Percentiles rank a stretch among this genome's conserved stretches.
Conservation (phyloP, 2,113 vertebrate species). For the Plotosus lineatus region DNA sequence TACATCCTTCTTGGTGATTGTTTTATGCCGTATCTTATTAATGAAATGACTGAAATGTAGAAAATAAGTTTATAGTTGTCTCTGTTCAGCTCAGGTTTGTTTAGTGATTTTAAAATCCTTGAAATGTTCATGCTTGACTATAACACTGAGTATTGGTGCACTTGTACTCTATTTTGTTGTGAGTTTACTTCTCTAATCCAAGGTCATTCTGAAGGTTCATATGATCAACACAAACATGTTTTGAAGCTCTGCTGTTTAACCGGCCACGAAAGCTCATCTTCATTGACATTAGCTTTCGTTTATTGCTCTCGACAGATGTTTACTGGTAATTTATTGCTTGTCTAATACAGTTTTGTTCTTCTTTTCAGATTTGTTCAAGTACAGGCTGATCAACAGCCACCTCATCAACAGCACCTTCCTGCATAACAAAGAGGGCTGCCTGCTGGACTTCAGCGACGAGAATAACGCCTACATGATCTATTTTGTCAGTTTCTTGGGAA, state of each 20-base stretch:
- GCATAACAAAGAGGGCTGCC: slow-evolving; percentile 96
- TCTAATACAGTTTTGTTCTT: not conserved
- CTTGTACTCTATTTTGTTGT: not conserved
- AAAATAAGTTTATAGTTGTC: not conserved
- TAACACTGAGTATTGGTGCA: not conserved
- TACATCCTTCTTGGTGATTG: not conserved
- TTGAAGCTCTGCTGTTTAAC: not conserved
- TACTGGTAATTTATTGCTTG: not conserved
- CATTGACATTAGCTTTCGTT: not conserved
- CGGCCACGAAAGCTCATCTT: not conserved
- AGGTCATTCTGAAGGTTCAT: not conserved
- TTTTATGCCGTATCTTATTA: too few relatives aligned
- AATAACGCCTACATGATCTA: slow-evolving; percentile 99
- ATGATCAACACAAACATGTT: not conserved
- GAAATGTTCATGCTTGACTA: not conserved
- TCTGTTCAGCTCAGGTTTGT: not conserved
- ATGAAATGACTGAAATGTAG: not conserved
- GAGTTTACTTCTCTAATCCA: not conserved
- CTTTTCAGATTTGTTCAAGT: slow-evolving; percentile 89
- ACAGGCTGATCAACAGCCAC: slow-evolving; percentile 87
- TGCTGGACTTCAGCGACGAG: slow-evolving; percentile 90
- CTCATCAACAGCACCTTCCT: slow-evolving; percentile 94
- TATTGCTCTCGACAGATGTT: not conserved
- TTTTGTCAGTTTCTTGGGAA: slow-evolving; percentile 96
- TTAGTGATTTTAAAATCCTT: not conserved